Evolutionary conservation across 2,888 invertebrate species (phyloP).

Genomic region (Scaptomyza polygonia): DNA sequence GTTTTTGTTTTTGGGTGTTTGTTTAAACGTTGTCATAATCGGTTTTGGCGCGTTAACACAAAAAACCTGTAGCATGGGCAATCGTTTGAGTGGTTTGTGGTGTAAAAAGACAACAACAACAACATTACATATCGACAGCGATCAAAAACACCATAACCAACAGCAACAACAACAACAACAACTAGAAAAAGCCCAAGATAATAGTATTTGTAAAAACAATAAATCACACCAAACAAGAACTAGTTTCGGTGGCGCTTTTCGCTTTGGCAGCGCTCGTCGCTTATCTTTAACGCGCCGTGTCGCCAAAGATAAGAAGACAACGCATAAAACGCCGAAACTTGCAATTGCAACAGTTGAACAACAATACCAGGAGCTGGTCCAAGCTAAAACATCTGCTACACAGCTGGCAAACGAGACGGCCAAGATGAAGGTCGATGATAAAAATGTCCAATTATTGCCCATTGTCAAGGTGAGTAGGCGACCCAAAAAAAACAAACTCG

Average conservation of each 20-base stretch:
- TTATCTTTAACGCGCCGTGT: slow-evolving; percentile 72
- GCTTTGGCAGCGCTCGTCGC: slow-evolving; percentile 71
- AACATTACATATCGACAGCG: slow-evolving; percentile 61
- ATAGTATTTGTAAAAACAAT: slow-evolving; percentile 28
- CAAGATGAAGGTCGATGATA: slow-evolving; percentile 69
- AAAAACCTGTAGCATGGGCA: slow-evolving; percentile 82
- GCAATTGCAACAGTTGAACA: slow-evolving; percentile 38
- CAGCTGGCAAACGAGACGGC: slow-evolving; percentile 16
- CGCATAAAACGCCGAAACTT: slow-evolving; percentile 28
- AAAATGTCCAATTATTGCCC: slow-evolving; percentile 72
- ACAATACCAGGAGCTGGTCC: slow-evolving; percentile 38
- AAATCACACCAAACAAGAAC: slow-evolving; percentile 59
- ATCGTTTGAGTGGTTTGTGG: slow-evolving; percentile 83
- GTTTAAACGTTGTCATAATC: slow-evolving; percentile 31
- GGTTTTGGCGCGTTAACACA: slow-evolving; percentile 14
- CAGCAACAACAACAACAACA: slow-evolving; percentile 18
- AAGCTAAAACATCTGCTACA: slow-evolving; percentile 8
- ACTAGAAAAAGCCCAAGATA: slow-evolving; percentile 17
- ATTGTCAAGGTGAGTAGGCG: slow-evolving; percentile 76
- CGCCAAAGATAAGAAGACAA: slow-evolving; percentile 60
- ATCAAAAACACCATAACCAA: slow-evolving; percentile 38
- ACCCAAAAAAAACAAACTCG: neutral
- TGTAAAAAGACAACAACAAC: slow-evolving; percentile 82
- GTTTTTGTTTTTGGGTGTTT: neutral
- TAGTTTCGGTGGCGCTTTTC: slow-evolving; percentile 62